Evolutionary conservation across 2,113 vertebrate genomes (phyloP).

Genomic region (Pteropus alecto): DNA sequence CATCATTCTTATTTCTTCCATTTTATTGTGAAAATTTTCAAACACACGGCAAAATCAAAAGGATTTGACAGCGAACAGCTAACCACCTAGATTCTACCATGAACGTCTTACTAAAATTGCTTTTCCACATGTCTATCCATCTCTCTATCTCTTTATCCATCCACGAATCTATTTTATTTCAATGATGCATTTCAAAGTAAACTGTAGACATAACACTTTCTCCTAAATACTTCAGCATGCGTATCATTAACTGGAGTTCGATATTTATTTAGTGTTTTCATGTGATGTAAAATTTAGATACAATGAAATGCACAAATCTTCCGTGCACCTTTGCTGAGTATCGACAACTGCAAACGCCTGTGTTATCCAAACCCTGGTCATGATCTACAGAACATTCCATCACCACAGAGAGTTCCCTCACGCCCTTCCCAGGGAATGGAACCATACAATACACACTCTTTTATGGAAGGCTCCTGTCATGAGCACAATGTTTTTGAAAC

Average conservation of each 20-base stretch:
- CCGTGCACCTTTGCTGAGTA: background rate
- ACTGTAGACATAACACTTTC: background rate
- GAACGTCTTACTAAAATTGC: background rate
- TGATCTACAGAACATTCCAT: background rate
- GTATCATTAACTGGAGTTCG: background rate
- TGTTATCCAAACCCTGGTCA: background rate
- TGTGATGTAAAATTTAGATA: background rate
- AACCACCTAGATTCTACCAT: background rate
- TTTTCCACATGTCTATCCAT: background rate
- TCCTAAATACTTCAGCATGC: background rate
- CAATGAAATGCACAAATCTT: background rate
- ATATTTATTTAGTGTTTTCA: background rate
- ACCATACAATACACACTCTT: rapidly evolving
- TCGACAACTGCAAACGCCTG: background rate
- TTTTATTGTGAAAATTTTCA: background rate
- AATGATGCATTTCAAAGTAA: background rate
- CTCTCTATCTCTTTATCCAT: background rate
- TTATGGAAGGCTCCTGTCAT: background rate
- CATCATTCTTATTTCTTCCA: background rate
- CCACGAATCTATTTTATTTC: background rate
- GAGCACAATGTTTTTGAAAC: background rate
- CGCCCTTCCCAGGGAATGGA: background rate
- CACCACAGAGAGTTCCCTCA: background rate
- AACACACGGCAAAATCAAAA: background rate
- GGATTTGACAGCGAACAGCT: background rate